A percentile compares a stretch with the other conserved stretches of the same genome.
Evolutionary conservation across 2,113 vertebrate genomes (phyloP).

Genomic region (Bostrychus sinensis): DNA sequence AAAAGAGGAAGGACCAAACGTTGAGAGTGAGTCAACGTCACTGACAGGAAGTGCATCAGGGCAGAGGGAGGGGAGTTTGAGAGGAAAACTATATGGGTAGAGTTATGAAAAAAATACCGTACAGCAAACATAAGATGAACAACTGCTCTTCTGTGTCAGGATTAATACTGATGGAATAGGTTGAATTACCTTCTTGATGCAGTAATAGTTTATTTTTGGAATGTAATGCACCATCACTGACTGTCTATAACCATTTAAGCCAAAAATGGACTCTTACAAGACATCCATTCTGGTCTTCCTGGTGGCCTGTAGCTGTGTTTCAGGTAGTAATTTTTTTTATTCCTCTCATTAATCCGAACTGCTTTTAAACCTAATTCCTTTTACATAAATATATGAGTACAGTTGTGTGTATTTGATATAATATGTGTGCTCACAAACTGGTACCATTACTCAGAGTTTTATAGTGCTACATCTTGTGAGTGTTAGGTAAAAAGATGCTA

Average conservation of each 20-base stretch:
- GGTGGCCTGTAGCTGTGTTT: constrained; percentile 23
- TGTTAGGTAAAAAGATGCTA: too few relatives aligned
- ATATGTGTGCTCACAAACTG: too few relatives aligned
- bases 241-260: neutral
- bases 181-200: neutral
- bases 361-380: neutral
- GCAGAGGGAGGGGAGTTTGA: constrained; percentile 20
- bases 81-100: neutral
- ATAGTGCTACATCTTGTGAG: too few relatives aligned
- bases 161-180: neutral
- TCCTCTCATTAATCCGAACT: neutral
- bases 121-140: constrained; percentile 5
- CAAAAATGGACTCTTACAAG: constrained; percentile 37
- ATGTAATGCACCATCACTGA: constrained; percentile 5
- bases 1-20: constrained; percentile 45
- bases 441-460: too few relatives aligned
- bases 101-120: constrained; percentile 1
- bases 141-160: neutral
- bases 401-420: neutral
- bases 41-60: constrained; percentile 49
- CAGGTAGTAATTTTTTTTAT: constrained; percentile 63
- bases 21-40: constrained; percentile 32
- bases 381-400: neutral
- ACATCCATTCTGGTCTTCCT: constrained; percentile 22
- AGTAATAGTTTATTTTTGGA: constrained; percentile 19